phyloP scores from a whole-genome alignment of 2,888 invertebrate genomes.

The Chymomyza caudatula region DNA sequence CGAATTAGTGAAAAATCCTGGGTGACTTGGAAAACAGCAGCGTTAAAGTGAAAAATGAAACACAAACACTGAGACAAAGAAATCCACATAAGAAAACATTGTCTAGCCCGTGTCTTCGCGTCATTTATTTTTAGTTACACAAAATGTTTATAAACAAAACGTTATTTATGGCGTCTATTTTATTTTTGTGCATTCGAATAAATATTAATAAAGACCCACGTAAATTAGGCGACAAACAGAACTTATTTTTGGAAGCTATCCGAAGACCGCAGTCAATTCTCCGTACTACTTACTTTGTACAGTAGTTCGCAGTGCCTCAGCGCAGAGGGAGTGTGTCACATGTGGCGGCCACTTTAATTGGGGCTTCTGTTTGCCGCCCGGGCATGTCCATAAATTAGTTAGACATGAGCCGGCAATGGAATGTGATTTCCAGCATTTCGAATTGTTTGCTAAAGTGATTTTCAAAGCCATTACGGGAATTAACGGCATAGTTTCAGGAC shows the following conservation, averaged over 20 bases:
- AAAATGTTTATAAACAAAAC: constrained; percentile 56
- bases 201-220: constrained; percentile 57
- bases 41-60: too few species aligned
- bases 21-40: too few species aligned
- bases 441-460: constrained; percentile 24
- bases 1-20: background rate
- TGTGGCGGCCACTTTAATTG: constrained; percentile 39
- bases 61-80: background rate
- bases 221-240: constrained; percentile 39
- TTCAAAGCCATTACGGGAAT: constrained; percentile 26
- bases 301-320: background rate
- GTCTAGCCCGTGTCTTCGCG: constrained; percentile 17
- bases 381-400: constrained; percentile 24
- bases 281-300: background rate
- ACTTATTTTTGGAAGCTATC: constrained; percentile 36
- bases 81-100: background rate
- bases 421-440: background rate
- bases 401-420: background rate
- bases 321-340: constrained; percentile 20
- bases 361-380: constrained; percentile 2
- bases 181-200: constrained; percentile 38
- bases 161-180: constrained; percentile 52
- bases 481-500: constrained; percentile 17
- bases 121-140: constrained; percentile 45
- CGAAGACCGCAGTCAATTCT: background rate